Base-by-base conservation (phyloP, 2,113 vertebrate species). In the Trachemys scripta region DNA sequence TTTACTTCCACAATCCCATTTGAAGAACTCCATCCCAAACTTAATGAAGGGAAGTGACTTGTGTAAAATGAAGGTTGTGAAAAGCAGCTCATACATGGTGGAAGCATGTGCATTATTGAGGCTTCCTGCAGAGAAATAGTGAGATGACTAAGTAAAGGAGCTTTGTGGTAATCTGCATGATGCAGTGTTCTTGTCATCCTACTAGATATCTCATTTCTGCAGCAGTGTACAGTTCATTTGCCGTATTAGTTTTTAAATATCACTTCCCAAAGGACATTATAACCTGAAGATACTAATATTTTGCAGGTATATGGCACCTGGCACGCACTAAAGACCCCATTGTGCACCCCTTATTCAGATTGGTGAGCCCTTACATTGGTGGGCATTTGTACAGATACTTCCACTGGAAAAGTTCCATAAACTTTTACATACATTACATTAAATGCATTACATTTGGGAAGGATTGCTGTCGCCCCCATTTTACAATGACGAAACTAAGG, bases 381-480 rank as follows among this genome's bases (percentile, higher is more conserved):
- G 49, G 49, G 49, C 49, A 50, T 50, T 50, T 50, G 13, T 50
- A 50, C 49, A 50, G 12, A 50, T 50, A 50, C 49, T 50, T 50
- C 49, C 49, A 50, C 13, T 50, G 49, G 13, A 6, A 81, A 80
- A 49, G 91, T 76, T 82, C 1, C 2, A 4, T 45, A 75, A 7
- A 45, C 2, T 69, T 42, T 42, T 42, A 42, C 42, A 42, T 42
- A 42, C 42, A 42, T 42, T 42, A 42, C 42, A 42, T 42, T 42
- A 42, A 31, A 56, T 14, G 51, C 53, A 93, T n/a, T 81, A 7
- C 72, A 22, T 90, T 88, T 81, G 27, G 69, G n/a, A 72, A 72
- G 69, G 16, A 38, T 22, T 19, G n/a, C n/a, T 69, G 31, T 69
- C 2, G 1, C 5, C 1, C 0, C 5, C 62, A 0, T 72, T n/a